Evolutionary conservation across 2,888 invertebrate species (phyloP).

Genomic region (Lamellibrachia satsuma): DNA sequence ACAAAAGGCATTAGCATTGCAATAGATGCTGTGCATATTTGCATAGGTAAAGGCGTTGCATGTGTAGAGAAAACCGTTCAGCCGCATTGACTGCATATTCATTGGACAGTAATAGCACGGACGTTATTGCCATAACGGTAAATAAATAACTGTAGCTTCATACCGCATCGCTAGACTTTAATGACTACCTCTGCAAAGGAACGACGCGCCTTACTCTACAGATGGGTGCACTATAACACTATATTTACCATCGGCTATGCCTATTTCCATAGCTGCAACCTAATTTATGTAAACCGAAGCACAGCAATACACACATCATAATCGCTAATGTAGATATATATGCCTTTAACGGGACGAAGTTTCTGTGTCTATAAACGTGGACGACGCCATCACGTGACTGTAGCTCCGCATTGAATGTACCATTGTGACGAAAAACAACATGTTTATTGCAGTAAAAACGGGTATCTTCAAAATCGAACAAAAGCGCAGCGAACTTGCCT

Average conservation of each 20-base stretch:
- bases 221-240: not conserved
- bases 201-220: not conserved
- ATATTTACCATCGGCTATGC: not conserved
- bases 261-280: not conserved
- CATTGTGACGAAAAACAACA: not conserved
- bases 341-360: not conserved
- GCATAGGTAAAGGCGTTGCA: not conserved
- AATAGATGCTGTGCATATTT: not conserved
- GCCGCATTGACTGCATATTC: not conserved
- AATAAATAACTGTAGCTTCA: not conserved
- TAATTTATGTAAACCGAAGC: not conserved
- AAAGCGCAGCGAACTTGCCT: not conserved
- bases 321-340: not conserved
- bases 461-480: not conserved
- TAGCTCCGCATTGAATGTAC: not conserved
- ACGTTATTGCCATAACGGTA: not conserved
- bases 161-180: not conserved
- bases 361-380: not conserved
- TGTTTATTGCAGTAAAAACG: not conserved
- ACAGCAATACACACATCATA: not conserved
- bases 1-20: not conserved
- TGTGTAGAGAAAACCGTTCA: not conserved
- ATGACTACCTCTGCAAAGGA: not conserved
- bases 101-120: not conserved
- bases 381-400: conserved; percentile 9